phyloP scores from a whole-genome alignment of 2,797 vertebrate species.

The Oreochromis mossambicus region DNA sequence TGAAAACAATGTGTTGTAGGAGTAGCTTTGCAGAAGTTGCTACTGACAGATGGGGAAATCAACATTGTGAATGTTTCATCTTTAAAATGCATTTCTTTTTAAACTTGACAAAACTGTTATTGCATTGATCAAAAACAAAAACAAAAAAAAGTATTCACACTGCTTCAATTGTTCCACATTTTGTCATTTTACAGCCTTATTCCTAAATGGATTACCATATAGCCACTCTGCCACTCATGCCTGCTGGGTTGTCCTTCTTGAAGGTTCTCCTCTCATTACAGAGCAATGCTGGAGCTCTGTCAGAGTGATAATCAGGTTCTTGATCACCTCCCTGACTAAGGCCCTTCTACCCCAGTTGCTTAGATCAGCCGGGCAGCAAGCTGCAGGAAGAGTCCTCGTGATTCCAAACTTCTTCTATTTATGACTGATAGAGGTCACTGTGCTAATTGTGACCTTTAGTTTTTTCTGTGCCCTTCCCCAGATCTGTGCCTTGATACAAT shows the following conservation, averaged over 20 bases:
- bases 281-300: not conserved
- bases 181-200: not conserved
- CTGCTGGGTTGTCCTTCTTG: not conserved
- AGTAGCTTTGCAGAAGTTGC: not conserved
- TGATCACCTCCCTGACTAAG: not conserved
- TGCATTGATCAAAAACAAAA: not conserved
- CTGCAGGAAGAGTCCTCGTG: not conserved
- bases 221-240: not conserved
- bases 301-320: not conserved
- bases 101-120: not conserved
- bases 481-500: not conserved
- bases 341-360: not conserved
- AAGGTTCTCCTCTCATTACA: not conserved
- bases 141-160: not conserved
- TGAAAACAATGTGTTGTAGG: not conserved
- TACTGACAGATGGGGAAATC: not conserved
- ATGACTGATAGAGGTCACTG: not conserved
- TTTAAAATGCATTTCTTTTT: not conserved
- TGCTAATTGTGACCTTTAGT: not conserved
- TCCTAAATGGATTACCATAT: not conserved
- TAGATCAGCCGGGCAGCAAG: not conserved
- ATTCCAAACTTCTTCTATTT: not conserved
- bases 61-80: not conserved
- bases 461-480: not conserved
- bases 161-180: not conserved